A percentile compares a stretch with the other conserved stretches of the same genome.
These are phyloP conservation scores for Sebastes dallii DNA, from an alignment of 2,797 vertebrate genomes.

Conservation along the genomic window DNA sequence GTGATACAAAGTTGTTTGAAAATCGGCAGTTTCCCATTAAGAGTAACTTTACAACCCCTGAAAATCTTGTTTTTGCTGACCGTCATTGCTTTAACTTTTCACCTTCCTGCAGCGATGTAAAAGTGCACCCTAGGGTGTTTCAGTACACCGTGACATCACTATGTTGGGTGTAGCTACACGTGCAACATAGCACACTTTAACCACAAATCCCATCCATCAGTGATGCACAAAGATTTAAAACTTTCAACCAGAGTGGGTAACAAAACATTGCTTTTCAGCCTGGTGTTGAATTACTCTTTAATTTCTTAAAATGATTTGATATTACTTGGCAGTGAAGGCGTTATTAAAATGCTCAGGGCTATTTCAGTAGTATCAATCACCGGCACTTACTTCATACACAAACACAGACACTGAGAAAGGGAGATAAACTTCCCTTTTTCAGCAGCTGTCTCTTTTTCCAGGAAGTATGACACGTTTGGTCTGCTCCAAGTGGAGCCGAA, in stretches of 20 bases:
- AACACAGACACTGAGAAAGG: neutral
- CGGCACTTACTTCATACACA: neutral
- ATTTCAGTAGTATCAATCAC: neutral
- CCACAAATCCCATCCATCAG: neutral
- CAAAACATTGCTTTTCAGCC: neutral
- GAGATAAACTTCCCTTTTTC: neutral
- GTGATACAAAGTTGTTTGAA: neutral
- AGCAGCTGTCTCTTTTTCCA: slow-evolving; percentile 28
- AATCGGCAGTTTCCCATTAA: neutral
- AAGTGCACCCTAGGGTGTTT: neutral
- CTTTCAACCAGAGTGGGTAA: neutral
- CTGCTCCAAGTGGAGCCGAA: slow-evolving; percentile 12
- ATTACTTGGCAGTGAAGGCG: neutral
- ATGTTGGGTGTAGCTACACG: neutral
- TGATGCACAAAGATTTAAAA: neutral
- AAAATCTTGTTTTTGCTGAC: neutral
- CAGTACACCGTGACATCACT: neutral
- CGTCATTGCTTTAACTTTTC: neutral
- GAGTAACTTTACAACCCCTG: neutral
- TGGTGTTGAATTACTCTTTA: neutral
- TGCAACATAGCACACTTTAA: neutral
- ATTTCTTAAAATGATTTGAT: neutral
- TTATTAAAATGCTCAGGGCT: neutral
- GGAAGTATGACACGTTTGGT: slow-evolving; percentile 44
- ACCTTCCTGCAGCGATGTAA: neutral